Percentiles rank a stretch among this genome's conserved stretches.
Evolutionary conservation across 2,113 vertebrate species (phyloP).

Genomic region (Odontophorus gujanensis): DNA sequence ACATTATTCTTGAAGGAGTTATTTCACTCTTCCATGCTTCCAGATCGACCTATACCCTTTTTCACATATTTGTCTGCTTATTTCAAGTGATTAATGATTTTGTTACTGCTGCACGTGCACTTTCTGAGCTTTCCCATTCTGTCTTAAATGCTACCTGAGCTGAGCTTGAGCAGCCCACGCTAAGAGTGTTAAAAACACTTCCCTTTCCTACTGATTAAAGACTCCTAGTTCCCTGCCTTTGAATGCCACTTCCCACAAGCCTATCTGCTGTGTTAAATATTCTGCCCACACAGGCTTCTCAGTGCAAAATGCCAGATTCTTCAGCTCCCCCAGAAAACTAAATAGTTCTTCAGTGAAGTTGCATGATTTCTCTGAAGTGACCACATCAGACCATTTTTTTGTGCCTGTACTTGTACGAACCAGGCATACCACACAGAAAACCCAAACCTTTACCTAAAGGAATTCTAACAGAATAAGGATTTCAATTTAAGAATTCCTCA

Average conservation of each 20-base stretch:
- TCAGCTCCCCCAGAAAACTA: background rate
- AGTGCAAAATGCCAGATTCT: conserved; percentile 35
- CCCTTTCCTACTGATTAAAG: conserved; percentile 36
- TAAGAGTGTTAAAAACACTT: background rate
- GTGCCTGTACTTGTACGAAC: background rate
- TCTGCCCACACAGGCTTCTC: conserved; percentile 52
- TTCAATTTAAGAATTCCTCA: conserved; percentile 12
- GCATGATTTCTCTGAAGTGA: background rate
- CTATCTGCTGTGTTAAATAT: conserved; percentile 53
- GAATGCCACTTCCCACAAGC: conserved; percentile 64
- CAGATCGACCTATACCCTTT: background rate
- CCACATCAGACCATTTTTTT: background rate
- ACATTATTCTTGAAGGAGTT: background rate
- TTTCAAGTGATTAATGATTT: conserved; percentile 1
- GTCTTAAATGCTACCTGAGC: conserved; percentile 38
- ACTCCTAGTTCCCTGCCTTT: conserved; percentile 24
- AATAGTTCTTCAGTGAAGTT: background rate
- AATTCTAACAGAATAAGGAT: conserved; percentile 12
- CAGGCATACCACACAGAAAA: background rate
- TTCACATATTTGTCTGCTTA: conserved; percentile 4
- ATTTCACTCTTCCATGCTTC: background rate
- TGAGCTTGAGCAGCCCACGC: conserved; percentile 30
- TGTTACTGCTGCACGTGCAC: background rate
- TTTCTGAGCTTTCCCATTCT: conserved; percentile 4
- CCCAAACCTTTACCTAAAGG: conserved; percentile 14